Conservation (phyloP, 92 coral and sea anemone genomes). For the Phenganax marumi region DNA sequence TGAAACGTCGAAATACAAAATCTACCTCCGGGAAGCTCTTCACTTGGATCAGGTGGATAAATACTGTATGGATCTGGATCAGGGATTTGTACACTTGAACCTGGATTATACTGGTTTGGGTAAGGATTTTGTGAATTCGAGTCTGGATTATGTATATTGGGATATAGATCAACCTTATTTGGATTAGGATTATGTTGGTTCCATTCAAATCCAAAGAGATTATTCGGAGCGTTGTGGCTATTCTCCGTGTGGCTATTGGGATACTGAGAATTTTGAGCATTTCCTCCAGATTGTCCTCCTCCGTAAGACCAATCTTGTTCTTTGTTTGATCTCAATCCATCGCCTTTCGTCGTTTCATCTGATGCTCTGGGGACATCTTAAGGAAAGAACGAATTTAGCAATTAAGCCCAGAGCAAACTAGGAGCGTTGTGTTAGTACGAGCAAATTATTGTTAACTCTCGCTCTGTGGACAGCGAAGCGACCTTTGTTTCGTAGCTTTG, state of each 20-base stretch:
- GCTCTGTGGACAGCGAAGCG: too few species aligned
- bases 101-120: not conserved
- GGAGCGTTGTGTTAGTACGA: not conserved
- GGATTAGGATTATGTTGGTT: slow-evolving; percentile 7
- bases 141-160: slow-evolving; percentile 3
- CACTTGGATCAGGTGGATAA: not conserved
- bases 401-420: not conserved
- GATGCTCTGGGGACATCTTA: not conserved
- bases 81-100: not conserved
- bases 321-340: not conserved
- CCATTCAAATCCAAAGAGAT: not conserved
- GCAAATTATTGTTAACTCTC: not conserved
- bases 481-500: too few species aligned
- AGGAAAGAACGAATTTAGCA: not conserved
- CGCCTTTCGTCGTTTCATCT: not conserved
- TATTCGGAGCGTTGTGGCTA: not conserved
- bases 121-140: not conserved
- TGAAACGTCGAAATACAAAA: too few species aligned
- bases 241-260: not conserved
- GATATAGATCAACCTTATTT: not conserved
- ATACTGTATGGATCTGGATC: not conserved
- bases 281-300: not conserved
- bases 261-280: not conserved
- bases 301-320: not conserved
- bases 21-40: too few species aligned